A percentile compares a stretch with the other conserved stretches of the same genome.
These are phyloP conservation scores for Tethya wilhelma DNA, from an alignment of 37 sponge, comb jelly and placozoan species.

Conservation along the genomic window DNA sequence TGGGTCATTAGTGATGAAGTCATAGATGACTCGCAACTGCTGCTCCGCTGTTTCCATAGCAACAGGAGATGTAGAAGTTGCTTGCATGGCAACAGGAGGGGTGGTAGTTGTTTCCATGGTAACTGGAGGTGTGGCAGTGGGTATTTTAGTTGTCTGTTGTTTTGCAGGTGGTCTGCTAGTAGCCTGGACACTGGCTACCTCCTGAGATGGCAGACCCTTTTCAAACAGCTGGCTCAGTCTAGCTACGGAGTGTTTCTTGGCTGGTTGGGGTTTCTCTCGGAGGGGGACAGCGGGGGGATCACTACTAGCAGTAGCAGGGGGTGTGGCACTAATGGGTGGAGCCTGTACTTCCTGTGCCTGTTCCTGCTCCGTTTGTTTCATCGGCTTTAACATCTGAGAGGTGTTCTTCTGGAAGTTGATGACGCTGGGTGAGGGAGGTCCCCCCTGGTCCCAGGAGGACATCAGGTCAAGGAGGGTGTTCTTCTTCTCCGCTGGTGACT, in stretches of 20 bases:
- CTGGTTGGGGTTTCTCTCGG: background rate
- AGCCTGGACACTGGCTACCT: background rate
- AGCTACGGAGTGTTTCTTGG: background rate
- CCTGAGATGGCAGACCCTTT: background rate
- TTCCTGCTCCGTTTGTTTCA: background rate
- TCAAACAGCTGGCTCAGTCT: constrained; percentile 11
- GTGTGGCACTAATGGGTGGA: background rate
- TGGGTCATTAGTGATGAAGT: constrained; percentile 58
- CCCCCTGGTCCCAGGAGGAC: constrained; percentile 33
- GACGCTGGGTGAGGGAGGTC: background rate
- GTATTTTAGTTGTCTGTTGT: background rate
- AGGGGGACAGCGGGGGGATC: background rate
- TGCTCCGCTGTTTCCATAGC: background rate
- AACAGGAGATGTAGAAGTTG: background rate
- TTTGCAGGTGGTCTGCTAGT: background rate
- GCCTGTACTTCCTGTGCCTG: constrained; percentile 1
- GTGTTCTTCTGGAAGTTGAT: constrained; percentile 4
- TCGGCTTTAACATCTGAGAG: constrained; percentile 20
- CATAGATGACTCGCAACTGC: constrained; percentile 65
- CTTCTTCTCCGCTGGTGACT: background rate
- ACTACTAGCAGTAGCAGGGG: background rate
- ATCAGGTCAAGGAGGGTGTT: constrained; percentile 23
- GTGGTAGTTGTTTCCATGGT: background rate
- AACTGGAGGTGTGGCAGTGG: constrained; percentile 4
- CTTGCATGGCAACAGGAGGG: background rate